phyloP scores from a whole-genome alignment of 1,140 invertebrate genomes.

The Danaus melanippus region DNA sequence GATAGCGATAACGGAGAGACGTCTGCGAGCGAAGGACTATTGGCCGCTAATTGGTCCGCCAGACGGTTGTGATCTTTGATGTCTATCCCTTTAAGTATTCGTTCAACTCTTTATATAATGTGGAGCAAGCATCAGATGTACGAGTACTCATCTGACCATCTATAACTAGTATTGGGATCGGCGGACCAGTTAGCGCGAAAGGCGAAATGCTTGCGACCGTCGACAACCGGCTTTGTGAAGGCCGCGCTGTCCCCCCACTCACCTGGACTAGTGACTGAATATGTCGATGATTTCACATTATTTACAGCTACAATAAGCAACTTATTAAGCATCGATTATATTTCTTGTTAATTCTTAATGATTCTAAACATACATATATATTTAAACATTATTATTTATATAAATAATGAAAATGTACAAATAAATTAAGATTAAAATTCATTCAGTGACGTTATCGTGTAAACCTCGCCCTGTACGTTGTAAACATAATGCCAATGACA shows the following conservation, averaged over 20 bases:
- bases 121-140: background rate
- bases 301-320: background rate
- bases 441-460: conserved; percentile 39
- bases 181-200: conserved; percentile 62
- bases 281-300: conserved; percentile 41
- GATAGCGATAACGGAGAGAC: conserved; percentile 45
- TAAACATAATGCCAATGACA: conserved; percentile 68
- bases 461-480: conserved; percentile 37
- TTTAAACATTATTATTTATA: conserved; percentile 2
- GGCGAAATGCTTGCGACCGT: conserved; percentile 63
- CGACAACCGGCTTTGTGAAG: conserved; percentile 67
- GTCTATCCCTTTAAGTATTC: conserved; percentile 28
- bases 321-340: no score
- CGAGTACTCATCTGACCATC: conserved; percentile 5
- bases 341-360: background rate
- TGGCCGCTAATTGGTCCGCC: conserved; percentile 53
- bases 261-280: conserved; percentile 40
- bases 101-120: conserved; percentile 12
- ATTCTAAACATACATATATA: conserved; percentile 5
- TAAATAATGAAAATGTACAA: background rate
- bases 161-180: conserved; percentile 44
- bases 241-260: conserved; percentile 54
- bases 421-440: conserved; percentile 17
- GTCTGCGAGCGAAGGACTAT: conserved; percentile 50
- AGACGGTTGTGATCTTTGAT: conserved; percentile 40